Conservation (phyloP, 2,797 vertebrate species). For the Limnodromus scolopaceus region DNA sequence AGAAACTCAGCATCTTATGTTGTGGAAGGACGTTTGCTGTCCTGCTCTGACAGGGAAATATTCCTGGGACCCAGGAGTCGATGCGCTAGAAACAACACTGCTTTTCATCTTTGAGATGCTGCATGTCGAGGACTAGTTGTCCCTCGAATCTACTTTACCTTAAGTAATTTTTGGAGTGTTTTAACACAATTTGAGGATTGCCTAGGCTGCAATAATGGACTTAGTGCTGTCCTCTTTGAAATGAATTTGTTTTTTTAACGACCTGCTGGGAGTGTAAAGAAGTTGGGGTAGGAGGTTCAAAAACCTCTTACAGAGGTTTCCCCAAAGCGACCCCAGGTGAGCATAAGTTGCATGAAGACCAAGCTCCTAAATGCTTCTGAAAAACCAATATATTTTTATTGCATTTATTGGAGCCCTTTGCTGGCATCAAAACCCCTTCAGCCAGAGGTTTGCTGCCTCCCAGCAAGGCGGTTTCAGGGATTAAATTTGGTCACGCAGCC, state of each 20-base stretch:
- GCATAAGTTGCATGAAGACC: neutral
- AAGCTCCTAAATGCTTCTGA: neutral
- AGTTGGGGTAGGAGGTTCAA: neutral
- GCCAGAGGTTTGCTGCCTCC: neutral
- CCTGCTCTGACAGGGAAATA: neutral
- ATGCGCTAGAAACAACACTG: neutral
- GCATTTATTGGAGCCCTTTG: neutral
- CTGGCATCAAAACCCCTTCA: neutral
- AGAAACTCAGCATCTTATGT: neutral
- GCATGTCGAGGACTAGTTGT: neutral
- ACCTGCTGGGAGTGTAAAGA: neutral
- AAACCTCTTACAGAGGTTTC: neutral
- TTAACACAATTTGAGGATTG: neutral
- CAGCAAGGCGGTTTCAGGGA: neutral
- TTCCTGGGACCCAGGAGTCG: neutral
- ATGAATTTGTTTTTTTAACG: neutral
- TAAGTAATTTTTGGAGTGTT: neutral
- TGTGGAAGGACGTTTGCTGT: neutral
- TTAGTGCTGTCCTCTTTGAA: neutral
- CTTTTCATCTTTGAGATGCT: neutral
- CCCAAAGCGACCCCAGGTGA: fast-evolving
- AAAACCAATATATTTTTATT: neutral
- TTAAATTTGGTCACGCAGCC: neutral
- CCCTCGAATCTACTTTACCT: neutral
- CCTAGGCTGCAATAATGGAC: fast-evolving